Evolutionary conservation across 2,797 vertebrate genomes (phyloP).

Genomic region (Thripadectes ignobilis): DNA sequence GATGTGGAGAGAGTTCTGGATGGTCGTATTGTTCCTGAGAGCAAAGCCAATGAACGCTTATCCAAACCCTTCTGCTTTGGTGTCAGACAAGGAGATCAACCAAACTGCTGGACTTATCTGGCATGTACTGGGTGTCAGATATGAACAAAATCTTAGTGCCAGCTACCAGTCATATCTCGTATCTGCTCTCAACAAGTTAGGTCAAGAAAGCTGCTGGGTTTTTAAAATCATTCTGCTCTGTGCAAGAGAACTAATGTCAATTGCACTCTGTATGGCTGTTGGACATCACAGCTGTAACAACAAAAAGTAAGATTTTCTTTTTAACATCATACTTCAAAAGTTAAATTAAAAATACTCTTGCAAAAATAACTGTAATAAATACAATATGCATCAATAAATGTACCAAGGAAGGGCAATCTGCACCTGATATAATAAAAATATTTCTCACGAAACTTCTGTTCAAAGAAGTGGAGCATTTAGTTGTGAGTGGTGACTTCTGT

Average conservation of each 20-base stretch:
- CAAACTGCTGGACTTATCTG: conserved; percentile 23
- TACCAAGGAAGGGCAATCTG: conserved; percentile 6
- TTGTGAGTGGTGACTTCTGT: not conserved
- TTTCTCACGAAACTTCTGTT: not conserved
- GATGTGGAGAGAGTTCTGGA: conserved; percentile 15
- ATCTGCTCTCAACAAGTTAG: not conserved
- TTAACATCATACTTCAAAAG: conserved; percentile 41
- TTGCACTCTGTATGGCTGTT: conserved; percentile 4
- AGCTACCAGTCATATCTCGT: not conserved
- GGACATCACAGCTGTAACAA: conserved; percentile 45
- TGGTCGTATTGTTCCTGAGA: not conserved
- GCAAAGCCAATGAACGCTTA: not conserved
- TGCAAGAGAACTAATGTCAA: not conserved
- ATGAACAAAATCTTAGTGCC: not conserved
- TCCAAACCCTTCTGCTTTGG: not conserved
- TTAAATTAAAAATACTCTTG: conserved; percentile 51
- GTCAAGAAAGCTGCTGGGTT: not conserved
- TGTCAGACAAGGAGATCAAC: conserved; percentile 6
- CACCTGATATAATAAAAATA: conserved; percentile 57
- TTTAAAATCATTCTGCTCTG: not conserved
- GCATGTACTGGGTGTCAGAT: not conserved
- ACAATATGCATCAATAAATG: conserved; percentile 29
- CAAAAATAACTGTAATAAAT: conserved; percentile 53
- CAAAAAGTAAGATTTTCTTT: conserved; percentile 41
- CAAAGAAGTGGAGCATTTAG: not conserved